Percentiles rank a stretch among this genome's conserved stretches.
phyloP scores from a whole-genome alignment of 2,888 invertebrate species.

The Andrena flavipes region DNA sequence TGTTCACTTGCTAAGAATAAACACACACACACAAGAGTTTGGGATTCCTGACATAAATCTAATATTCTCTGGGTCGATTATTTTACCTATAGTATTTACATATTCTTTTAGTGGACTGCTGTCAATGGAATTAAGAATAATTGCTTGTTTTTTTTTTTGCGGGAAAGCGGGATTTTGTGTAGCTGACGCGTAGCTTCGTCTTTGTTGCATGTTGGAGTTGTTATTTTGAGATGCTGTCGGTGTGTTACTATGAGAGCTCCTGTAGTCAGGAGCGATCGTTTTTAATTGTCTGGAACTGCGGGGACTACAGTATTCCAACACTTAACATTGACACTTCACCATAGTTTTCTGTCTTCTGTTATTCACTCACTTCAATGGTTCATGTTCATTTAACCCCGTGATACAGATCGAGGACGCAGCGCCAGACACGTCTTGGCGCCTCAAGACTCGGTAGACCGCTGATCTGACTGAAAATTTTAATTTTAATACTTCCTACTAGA shows the following conservation, averaged over 20 bases:
- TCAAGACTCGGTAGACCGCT: neutral
- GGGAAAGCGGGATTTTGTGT: neutral
- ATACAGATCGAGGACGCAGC: neutral
- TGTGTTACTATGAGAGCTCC: neutral
- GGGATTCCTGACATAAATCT: constrained; percentile 47
- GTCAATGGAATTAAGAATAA: constrained; percentile 37
- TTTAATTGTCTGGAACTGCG: neutral
- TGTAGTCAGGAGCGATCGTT: neutral
- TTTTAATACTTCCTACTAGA: too few relatives aligned
- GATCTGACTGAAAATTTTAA: too few relatives aligned
- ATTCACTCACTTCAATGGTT: neutral
- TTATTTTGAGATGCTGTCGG: neutral
- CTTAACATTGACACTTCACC: neutral
- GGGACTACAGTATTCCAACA: neutral
- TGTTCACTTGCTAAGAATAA: too few relatives aligned
- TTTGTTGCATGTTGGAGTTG: neutral
- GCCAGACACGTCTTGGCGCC: neutral
- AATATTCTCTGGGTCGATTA: constrained; percentile 30
- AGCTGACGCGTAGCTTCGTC: neutral
- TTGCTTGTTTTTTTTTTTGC: constrained; percentile 33
- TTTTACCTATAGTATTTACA: neutral
- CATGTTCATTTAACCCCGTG: neutral
- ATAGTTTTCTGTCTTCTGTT: neutral
- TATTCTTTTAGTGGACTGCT: constrained; percentile 33
- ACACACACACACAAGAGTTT: too few relatives aligned